Conservation (phyloP, 1,140 invertebrate species). For the Globodera rostochiensis region DNA sequence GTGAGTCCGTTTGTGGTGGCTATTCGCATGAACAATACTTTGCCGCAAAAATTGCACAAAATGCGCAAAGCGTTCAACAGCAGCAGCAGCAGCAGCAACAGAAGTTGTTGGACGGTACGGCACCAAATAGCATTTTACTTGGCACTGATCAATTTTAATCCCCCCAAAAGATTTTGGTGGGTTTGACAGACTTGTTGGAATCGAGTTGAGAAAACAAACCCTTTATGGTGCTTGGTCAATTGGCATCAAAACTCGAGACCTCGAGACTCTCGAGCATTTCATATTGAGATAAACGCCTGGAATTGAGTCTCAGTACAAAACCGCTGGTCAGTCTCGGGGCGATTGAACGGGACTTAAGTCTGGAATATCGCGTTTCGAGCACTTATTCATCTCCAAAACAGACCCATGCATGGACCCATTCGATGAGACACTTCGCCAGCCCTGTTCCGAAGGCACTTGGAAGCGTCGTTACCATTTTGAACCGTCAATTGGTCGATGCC, state of each 20-base stretch:
- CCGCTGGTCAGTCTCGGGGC: too few relatives aligned
- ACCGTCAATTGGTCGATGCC: constrained; percentile 8
- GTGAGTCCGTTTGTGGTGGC: constrained; percentile 33
- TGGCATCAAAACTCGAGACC: too few relatives aligned
- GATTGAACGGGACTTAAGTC: too few relatives aligned
- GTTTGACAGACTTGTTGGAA: too few relatives aligned
- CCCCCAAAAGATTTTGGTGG: too few relatives aligned
- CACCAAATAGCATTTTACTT: not conserved
- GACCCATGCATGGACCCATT: constrained; percentile 52
- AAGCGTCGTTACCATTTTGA: constrained; percentile 41
- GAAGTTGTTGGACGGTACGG: not conserved
- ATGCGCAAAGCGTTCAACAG: not conserved
- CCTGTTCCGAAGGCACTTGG: constrained; percentile 38
- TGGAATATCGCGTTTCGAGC: not conserved
- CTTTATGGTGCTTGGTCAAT: too few relatives aligned
- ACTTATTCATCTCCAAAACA: not conserved
- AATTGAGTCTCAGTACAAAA: too few relatives aligned
- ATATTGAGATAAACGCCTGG: too few relatives aligned
- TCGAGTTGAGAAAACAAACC: too few relatives aligned
- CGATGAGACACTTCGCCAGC: constrained; percentile 40
- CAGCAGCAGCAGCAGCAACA: not conserved
- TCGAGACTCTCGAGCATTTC: too few relatives aligned
- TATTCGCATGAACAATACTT: not conserved
- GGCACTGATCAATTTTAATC: too few relatives aligned
- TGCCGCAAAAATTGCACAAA: not conserved